These are phyloP conservation scores for Erpobdella octoculata DNA, from an alignment of 2,888 invertebrate genomes.

Conservation along the genomic window DNA sequence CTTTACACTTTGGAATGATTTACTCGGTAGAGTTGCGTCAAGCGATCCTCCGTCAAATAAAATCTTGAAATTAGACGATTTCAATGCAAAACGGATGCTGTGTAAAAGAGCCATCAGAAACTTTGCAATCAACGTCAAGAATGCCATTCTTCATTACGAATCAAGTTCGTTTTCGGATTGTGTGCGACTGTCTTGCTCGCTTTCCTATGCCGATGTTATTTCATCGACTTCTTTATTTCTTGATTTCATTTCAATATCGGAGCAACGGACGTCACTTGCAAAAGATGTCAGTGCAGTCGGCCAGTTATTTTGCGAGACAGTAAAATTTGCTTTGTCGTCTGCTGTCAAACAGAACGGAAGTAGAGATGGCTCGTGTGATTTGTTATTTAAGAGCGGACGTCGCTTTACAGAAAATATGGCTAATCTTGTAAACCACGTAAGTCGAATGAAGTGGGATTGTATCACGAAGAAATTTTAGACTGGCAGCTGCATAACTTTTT, in stretches of 20 bases:
- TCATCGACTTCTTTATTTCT: conserved; percentile 11
- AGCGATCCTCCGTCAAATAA: not conserved
- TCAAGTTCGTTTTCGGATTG: conserved; percentile 4
- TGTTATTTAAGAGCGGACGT: too few relatives aligned
- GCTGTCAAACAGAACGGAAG: not conserved
- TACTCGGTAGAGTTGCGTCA: conserved; percentile 4
- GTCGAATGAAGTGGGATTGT: too few relatives aligned
- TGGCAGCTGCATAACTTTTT: too few relatives aligned
- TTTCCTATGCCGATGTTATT: conserved; percentile 18
- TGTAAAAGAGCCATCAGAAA: conserved; percentile 11
- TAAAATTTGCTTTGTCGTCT: not conserved
- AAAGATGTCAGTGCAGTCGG: not conserved
- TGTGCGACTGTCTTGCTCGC: conserved; percentile 2
- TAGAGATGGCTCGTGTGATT: too few relatives aligned
- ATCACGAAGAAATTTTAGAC: too few relatives aligned
- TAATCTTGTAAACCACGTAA: too few relatives aligned
- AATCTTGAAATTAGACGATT: not conserved
- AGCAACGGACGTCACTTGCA: not conserved
- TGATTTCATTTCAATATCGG: not conserved
- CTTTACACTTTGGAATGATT: conserved; percentile 4
- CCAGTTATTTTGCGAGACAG: not conserved
- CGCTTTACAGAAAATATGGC: too few relatives aligned
- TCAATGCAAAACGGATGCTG: conserved; percentile 4
- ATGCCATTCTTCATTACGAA: conserved; percentile 11
- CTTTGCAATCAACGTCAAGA: conserved; percentile 18